A percentile compares a stretch with the other conserved stretches of the same genome.
Evolutionary conservation across 1,140 invertebrate genomes (phyloP).

Genomic region (Cotesia chilonis): DNA sequence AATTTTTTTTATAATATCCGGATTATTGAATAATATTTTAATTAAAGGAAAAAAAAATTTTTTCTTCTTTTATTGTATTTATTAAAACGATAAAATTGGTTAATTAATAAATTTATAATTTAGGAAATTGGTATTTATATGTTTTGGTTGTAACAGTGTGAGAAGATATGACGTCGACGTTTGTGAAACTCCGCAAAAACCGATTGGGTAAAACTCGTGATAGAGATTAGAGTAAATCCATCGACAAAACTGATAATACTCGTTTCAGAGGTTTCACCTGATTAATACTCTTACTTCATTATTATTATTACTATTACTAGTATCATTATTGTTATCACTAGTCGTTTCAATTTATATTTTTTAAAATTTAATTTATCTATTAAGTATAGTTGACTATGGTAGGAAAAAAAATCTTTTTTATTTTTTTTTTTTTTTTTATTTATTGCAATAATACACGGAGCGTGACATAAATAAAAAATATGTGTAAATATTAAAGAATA

Average conservation of each 20-base stretch:
- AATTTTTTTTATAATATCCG: no score
- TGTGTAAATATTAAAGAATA: constrained; percentile 36
- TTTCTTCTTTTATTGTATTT: no score
- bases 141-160: background rate
- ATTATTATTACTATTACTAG: background rate
- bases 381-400: no score
- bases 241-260: constrained; percentile 58
- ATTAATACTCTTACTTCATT: constrained; percentile 55
- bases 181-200: constrained; percentile 57
- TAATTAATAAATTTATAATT: background rate
- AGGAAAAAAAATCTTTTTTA: no score
- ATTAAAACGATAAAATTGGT: no score
- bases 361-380: no score
- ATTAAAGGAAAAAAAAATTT: no score
- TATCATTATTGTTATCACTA: no score
- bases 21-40: no score
- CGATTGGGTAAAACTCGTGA: constrained; percentile 23
- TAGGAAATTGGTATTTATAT: background rate
- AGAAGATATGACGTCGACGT: constrained; percentile 41
- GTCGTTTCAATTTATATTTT: no score
- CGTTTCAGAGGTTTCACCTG: constrained; percentile 60
- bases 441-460: background rate
- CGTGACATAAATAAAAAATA: constrained; percentile 39
- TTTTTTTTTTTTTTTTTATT: no score
- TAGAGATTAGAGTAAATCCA: constrained; percentile 57